Base-by-base conservation (phyloP, 1,140 invertebrate species). In the Trachelipus rathkii region DNA sequence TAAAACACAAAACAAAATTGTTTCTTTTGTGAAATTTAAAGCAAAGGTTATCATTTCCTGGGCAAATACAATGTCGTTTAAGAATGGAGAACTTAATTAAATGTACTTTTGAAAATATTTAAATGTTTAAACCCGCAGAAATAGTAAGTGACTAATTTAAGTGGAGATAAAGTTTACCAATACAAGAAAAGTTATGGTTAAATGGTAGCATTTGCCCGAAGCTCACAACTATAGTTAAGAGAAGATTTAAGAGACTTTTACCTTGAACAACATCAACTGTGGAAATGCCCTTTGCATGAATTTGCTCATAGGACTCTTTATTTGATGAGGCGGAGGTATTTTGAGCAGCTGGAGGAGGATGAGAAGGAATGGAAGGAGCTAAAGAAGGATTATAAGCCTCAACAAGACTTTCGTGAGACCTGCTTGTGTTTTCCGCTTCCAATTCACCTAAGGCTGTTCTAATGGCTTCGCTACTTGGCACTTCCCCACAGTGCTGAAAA, bases 381-480 rank as follows among this genome's bases (percentile, higher is more conserved):
- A 60, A 60, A 60, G 50, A 15, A 15, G 50, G 50, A 19, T 60
- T 60, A 60, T 60, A 60, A 60, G 50, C 50, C 19, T 60, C 50
- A 19, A 60, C 19, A 60, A 60, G 50, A 19, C 50, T 60, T 60
- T 60, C 50, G 50, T 8, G 50, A 19, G 50, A 60, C 19, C 50
- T 60, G 19, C 19, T 60, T 15, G 11, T 60, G 50, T 15, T 60
- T 23, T 67, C 68, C 43, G 44, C 13, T 44, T 78, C 77, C 23
- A 78, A 71, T 68, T 76, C 77, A 8, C 77, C 77, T 15, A 78
- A 74, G 46, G 77, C 77, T 21, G 77, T 53, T 24, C 77, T 71
- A n/a, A 76, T 53, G 44, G 77, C 77, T 19, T 78, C 77, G 60
- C 77, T 78, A 66, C 74, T 78, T 13, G 77, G 73, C n/a, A 75